Evolutionary conservation across 2,888 invertebrate genomes (phyloP), one percentile per base, ranked within the genome.

Genomic region (Metacarcinus magister): DNA sequence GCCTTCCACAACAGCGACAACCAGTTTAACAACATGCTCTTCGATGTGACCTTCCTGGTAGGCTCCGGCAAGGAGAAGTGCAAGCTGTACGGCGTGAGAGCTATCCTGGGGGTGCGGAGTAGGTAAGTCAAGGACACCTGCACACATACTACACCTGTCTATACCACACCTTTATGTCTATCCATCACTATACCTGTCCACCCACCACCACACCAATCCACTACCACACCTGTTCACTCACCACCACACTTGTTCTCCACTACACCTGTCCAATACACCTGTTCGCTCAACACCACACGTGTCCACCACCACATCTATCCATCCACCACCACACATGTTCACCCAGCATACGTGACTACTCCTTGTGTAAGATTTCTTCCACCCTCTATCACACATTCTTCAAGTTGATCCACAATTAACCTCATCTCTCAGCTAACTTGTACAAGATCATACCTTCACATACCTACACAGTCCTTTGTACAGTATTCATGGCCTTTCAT

Each of bases 41-140:
- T 99, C 97, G 99, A 99, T 97, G 99, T 99, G 7, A 98, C 98
- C 54, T 99, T 99, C 97, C 98, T 99, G 96, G 99, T 99, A 60
- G 99, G 99, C 0, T 99, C 99, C 97, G 99, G 99, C 95, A 99
- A 99, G 97, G 99, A 99, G 97, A 99, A 99, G 98, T 98, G 98
- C 90, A 98, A 98, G 97, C 98, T 99, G 97, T 99, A 99, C 97
- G 99, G 99, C 0, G 99, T 99, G 8, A 98, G 99, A 97, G 99
- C 99, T 60, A 99, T 99, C 97, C 98, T 99, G 96, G 99, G 99
- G 92, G 99, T 99, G 0, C 98, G 99, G 97, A 99, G 99, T 98
- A 98, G 99, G 99, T 99, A 97, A 97, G 95, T 48, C 7, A 10
- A 23, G 67, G n/a, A 75, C 75, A 75, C 4, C 3, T 13, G 54